phyloP scores from a whole-genome alignment of 30 jellyfish, hydroid and myxozoan genomes.

The Aurelia aurita region DNA sequence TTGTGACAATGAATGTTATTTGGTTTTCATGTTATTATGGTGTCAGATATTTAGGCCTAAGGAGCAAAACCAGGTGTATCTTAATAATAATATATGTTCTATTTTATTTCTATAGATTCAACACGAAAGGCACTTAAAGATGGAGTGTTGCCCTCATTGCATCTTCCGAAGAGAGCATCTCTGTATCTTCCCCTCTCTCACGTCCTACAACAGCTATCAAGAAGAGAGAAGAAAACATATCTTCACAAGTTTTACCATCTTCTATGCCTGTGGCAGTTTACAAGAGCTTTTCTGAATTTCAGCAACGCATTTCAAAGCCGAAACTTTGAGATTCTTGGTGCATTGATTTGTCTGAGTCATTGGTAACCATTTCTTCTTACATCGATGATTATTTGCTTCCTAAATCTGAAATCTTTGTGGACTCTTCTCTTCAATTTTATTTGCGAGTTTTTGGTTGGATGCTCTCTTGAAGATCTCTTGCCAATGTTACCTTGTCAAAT shows the following conservation, averaged over 20 bases:
- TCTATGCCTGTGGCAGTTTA: not conserved
- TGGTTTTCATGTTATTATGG: not conserved
- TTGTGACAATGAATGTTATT: not conserved
- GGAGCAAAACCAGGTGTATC: not conserved
- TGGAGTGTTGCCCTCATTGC: constrained; percentile 20
- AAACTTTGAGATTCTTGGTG: not conserved
- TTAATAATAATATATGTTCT: not conserved
- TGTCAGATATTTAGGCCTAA: not conserved
- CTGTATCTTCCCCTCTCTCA: constrained; percentile 1
- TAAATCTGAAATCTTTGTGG: too few species aligned
- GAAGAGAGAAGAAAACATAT: constrained; percentile 33
- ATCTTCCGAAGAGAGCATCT: constrained; percentile 33
- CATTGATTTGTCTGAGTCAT: too few species aligned
- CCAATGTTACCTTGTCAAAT: not conserved
- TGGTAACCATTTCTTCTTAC: too few species aligned
- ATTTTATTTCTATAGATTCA: constrained; percentile 31
- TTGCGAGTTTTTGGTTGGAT: constrained; percentile 48
- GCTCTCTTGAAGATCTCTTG: constrained; percentile 7
- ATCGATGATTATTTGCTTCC: too few species aligned
- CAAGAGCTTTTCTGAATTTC: constrained; percentile 14
- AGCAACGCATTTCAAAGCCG: constrained; percentile 27
- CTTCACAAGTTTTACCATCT: not conserved
- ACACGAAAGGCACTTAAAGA: constrained; percentile 24
- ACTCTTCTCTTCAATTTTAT: constrained; percentile 2
- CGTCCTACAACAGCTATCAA: constrained; percentile 26